Evolutionary conservation across 2,113 vertebrate species (phyloP), one percentile per base, ranked within the genome.

Genomic region (Megaptera novaeangliae): DNA sequence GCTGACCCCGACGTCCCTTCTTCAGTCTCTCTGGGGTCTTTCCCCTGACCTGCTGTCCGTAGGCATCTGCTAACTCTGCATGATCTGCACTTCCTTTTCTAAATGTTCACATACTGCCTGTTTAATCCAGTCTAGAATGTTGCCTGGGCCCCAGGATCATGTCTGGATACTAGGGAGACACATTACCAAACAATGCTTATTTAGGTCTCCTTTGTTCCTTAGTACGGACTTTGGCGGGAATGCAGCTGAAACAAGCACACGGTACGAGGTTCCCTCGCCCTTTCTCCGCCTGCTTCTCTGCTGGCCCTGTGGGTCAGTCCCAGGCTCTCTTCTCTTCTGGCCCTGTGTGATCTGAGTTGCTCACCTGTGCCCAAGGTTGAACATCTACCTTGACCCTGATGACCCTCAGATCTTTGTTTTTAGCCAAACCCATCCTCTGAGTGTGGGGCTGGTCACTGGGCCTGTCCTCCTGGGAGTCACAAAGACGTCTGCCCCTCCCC

Each of bases 151-250:
- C 72, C 1, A 8, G 25, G 64, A 57, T 23, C 21, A 14, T 46
- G 29, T 74, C n/a, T 13, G 52, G 39, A 44, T 36, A 31, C 21
- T 3, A 27, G 44, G 44, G 68, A 57, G 55, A 81, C 14, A 12
- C n/a, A 23, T 15, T 8, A 10, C 44, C 8, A 3, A 25, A 59
- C 12, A 34, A 27, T 14, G 17, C 36, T 41, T 21, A 57, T 34
- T 39, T 27, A 31, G 25, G 8, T n/a, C 0, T 17, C 69, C 57
- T 36, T 46, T 80, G n/a, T 46, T 63, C 10, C n/a, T 57, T 41
- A 21, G 17, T 4, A 1, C 0, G 0, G 27, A 17, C 59, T 61
- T n/a, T 0, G 14, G 27, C 5, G 5, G 25, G 13, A 39, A 14
- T 4, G 29, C 59, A 27, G 46, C 3, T 0, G 46, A 18, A 34